phyloP scores from a whole-genome alignment of 2,888 invertebrate species.

The Aleiodes alternator region DNA sequence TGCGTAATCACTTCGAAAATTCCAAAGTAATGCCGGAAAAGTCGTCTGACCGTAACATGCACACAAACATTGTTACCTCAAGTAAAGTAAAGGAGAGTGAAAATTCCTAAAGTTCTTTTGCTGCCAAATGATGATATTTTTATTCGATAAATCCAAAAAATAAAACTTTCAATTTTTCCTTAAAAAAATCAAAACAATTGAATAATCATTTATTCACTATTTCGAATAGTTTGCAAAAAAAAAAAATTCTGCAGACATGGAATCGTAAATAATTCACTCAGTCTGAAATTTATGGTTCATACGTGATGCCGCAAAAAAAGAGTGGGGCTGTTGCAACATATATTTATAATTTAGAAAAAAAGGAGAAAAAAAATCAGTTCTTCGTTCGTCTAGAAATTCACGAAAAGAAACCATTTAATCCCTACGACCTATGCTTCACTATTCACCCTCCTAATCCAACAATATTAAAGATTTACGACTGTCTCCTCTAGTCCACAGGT shows the following conservation, averaged over 20 bases:
- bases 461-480: slow-evolving; percentile 13
- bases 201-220: too few species aligned
- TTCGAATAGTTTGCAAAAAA: neutral
- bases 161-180: slow-evolving; percentile 7
- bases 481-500: neutral
- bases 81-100: slow-evolving; percentile 19
- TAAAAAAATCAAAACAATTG: too few species aligned
- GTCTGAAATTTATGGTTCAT: slow-evolving; percentile 13
- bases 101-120: slow-evolving; percentile 10
- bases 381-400: neutral
- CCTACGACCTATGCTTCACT: neutral
- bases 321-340: slow-evolving; percentile 9
- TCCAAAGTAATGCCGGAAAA: slow-evolving; percentile 39
- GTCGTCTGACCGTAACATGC: slow-evolving; percentile 37
- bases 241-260: slow-evolving; percentile 8
- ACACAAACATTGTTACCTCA: neutral
- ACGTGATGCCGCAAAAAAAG: slow-evolving; percentile 20
- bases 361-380: neutral
- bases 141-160: slow-evolving; percentile 10
- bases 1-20: slow-evolving; percentile 47
- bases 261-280: slow-evolving; percentile 30
- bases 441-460: slow-evolving; percentile 9
- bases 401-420: too few species aligned
- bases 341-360: neutral
- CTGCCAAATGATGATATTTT: slow-evolving; percentile 31